Conservation (phyloP, 2,797 vertebrate genomes). For the Vultur gryphus region DNA sequence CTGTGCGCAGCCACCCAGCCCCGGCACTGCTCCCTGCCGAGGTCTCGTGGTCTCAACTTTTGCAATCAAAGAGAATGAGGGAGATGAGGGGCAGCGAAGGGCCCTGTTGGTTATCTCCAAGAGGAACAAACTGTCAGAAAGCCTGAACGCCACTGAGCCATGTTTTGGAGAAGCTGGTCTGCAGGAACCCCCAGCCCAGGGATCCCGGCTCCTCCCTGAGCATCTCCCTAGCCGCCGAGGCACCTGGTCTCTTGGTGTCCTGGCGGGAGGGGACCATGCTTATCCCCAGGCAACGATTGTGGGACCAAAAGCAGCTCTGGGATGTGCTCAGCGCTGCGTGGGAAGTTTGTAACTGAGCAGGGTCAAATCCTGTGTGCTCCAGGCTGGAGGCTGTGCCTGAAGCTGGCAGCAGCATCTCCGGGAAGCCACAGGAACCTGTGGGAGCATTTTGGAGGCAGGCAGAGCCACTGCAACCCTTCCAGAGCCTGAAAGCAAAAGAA, state of each 20-base stretch:
- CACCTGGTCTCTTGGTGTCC: rapidly evolving
- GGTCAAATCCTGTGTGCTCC: not conserved
- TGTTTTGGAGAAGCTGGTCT: not conserved
- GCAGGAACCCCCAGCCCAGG: not conserved
- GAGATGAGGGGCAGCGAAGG: not conserved
- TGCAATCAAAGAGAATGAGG: not conserved
- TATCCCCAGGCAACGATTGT: not conserved
- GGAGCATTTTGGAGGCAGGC: not conserved
- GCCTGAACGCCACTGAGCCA: rapidly evolving
- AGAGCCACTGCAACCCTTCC: not conserved
- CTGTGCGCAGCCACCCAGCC: rapidly evolving
- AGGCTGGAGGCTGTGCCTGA: not conserved
- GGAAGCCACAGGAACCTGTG: not conserved
- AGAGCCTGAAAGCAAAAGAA: not conserved
- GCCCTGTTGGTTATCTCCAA: not conserved
- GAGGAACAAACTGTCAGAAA: not conserved
- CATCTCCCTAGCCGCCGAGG: rapidly evolving
- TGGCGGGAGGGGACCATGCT: rapidly evolving
- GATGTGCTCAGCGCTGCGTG: not conserved
- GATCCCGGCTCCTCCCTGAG: not conserved
- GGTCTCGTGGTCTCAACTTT: not conserved
- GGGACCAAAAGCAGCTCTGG: not conserved
- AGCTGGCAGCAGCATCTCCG: not conserved
- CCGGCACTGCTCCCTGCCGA: rapidly evolving
- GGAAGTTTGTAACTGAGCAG: not conserved